These are phyloP conservation scores for Sebastes matsubarae DNA, from an alignment of 2,797 vertebrate genomes.

Conservation along the genomic window DNA sequence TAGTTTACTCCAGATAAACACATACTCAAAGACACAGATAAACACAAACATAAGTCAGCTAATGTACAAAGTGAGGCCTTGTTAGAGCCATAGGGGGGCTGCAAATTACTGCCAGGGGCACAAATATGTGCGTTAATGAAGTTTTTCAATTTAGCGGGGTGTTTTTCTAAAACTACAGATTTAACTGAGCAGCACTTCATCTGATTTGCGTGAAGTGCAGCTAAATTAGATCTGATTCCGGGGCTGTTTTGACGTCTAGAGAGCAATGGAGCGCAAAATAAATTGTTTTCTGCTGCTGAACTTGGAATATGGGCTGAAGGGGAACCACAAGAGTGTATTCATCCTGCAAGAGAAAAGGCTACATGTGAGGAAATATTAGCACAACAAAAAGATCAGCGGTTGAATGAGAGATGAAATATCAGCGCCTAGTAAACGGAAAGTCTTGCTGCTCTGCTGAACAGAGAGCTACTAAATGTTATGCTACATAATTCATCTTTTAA, in stretches of 20 bases:
- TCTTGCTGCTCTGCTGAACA: accelerated
- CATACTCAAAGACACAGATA: not conserved
- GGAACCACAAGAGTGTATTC: not conserved
- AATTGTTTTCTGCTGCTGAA: not conserved
- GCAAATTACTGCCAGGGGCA: not conserved
- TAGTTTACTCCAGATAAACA: not conserved
- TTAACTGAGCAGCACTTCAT: not conserved
- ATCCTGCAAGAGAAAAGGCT: not conserved
- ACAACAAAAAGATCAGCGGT: no score
- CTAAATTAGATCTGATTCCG: not conserved
- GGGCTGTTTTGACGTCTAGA: not conserved
- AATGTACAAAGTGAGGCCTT: not conserved
- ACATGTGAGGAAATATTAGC: not conserved
- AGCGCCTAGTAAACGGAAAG: no score
- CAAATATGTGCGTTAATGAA: not conserved
- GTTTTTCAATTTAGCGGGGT: not conserved
- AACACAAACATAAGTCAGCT: not conserved
- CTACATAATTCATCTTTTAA: no score
- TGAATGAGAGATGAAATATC: no score
- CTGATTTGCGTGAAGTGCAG: not conserved
- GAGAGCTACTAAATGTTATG: no score
- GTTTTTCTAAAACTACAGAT: not conserved
- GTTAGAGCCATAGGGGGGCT: not conserved
- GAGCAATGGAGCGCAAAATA: not conserved
- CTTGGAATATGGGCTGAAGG: not conserved